Conservation (phyloP, 2,113 vertebrate genomes). For the Megaceryle torquata region DNA sequence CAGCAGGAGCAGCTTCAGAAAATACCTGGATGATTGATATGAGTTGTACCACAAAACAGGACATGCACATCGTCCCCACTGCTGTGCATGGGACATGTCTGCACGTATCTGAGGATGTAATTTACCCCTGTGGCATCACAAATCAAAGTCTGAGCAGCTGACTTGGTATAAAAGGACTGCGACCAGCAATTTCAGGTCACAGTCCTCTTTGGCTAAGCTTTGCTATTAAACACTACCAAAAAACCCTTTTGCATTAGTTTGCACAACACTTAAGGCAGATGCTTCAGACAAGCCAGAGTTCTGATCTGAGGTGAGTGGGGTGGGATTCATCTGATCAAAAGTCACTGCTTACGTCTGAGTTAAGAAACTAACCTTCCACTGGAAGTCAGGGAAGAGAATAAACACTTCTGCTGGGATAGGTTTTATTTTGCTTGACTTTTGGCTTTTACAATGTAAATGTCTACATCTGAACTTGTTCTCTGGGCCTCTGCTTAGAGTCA, state of each 20-base stretch:
- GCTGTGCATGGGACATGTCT: not conserved
- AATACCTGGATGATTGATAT: not conserved
- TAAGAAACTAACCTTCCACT: not conserved
- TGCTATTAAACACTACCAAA: not conserved
- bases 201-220: not conserved
- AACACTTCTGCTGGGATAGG: not conserved
- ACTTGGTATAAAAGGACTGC: not conserved
- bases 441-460: conserved; percentile 12
- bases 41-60: not conserved
- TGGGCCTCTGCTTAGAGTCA: not conserved
- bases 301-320: not conserved
- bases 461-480: conserved; percentile 1
- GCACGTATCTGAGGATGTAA: not conserved
- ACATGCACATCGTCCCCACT: not conserved
- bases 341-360: not conserved
- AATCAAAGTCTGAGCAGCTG: not conserved
- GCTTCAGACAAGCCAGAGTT: not conserved
- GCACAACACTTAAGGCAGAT: not conserved
- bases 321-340: not conserved
- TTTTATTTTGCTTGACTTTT: not conserved
- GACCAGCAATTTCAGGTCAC: not conserved
- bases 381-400: not conserved
- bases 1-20: not conserved
- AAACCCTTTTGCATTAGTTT: not conserved
- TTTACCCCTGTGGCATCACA: not conserved